Evolutionary conservation across 2,888 invertebrate genomes (phyloP).

Genomic region (Linyphia triangularis): DNA sequence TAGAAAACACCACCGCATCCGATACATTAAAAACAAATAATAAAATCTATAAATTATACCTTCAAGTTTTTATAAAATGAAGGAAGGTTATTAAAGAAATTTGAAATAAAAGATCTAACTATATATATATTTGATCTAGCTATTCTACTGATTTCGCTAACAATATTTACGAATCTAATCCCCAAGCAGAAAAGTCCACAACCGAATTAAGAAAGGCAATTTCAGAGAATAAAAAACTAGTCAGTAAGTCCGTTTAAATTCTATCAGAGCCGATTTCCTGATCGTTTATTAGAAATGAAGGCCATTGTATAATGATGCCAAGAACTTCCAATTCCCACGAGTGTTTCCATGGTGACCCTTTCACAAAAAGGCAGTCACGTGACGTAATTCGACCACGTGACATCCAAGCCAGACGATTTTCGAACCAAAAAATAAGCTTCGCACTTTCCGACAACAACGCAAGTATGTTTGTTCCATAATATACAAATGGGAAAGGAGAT

Average conservation of each 20-base stretch:
- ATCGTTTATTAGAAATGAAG: constrained; percentile 50
- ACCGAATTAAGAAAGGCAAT: background rate
- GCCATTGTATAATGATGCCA: constrained; percentile 43
- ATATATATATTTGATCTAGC: too few relatives aligned
- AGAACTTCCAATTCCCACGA: constrained; percentile 15
- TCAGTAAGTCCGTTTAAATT: constrained; percentile 32
- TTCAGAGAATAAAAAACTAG: background rate
- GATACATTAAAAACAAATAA: too few relatives aligned
- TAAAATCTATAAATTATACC: too few relatives aligned
- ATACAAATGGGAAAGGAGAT: too few relatives aligned
- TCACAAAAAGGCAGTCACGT: constrained; percentile 27
- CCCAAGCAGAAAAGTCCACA: background rate
- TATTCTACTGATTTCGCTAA: too few relatives aligned
- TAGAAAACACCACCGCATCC: too few relatives aligned
- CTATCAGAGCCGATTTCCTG: constrained; percentile 38
- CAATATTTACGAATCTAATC: too few relatives aligned
- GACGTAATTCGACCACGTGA: constrained; percentile 48
- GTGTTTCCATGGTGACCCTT: constrained; percentile 38
- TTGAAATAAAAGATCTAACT: too few relatives aligned
- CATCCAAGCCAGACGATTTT: constrained; percentile 15
- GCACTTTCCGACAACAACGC: background rate
- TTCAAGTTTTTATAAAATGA: too few relatives aligned
- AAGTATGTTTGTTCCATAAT: background rate
- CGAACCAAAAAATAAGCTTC: background rate
- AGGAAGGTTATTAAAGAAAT: too few relatives aligned